Conservation (phyloP, 2,797 vertebrate species). For the Microctenopoma steveboyesi region DNA sequence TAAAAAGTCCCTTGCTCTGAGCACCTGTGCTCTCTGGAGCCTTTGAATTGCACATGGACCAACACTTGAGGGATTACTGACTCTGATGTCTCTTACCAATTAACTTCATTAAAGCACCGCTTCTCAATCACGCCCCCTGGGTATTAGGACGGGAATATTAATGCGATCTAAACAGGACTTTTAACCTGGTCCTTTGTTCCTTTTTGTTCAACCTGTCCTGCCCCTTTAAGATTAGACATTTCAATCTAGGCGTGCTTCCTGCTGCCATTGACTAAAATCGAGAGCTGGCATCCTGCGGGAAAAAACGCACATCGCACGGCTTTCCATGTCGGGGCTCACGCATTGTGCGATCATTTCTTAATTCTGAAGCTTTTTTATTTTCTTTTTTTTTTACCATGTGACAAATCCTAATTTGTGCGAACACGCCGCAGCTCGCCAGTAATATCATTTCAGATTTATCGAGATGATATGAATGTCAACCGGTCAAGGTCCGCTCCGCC, state of each 20-base stretch:
- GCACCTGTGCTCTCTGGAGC: conserved; percentile 25
- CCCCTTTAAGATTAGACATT: conserved; percentile 84
- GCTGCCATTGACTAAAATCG: conserved; percentile 81
- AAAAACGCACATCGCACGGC: conserved; percentile 43
- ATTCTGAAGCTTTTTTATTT: neutral
- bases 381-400: no score
- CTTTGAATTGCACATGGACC: neutral
- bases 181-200: conserved; percentile 76
- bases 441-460: conserved; percentile 47
- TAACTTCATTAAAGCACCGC: conserved; percentile 13
- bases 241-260: conserved; percentile 88
- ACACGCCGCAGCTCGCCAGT: conserved; percentile 1
- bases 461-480: conserved; percentile 80
- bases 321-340: conserved; percentile 9
- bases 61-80: conserved; percentile 20
- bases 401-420: neutral
- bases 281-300: conserved; percentile 73
- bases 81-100: conserved; percentile 24
- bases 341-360: conserved; percentile 10
- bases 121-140: conserved; percentile 6
- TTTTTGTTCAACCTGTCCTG: conserved; percentile 71
- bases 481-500: conserved; percentile 79
- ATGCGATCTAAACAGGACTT: conserved; percentile 5
- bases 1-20: neutral
- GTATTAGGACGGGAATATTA: conserved; percentile 25